Percentiles rank a stretch among this genome's conserved stretches.
phyloP scores from a whole-genome alignment of 2,888 invertebrate genomes.

The Protonemura montana region DNA sequence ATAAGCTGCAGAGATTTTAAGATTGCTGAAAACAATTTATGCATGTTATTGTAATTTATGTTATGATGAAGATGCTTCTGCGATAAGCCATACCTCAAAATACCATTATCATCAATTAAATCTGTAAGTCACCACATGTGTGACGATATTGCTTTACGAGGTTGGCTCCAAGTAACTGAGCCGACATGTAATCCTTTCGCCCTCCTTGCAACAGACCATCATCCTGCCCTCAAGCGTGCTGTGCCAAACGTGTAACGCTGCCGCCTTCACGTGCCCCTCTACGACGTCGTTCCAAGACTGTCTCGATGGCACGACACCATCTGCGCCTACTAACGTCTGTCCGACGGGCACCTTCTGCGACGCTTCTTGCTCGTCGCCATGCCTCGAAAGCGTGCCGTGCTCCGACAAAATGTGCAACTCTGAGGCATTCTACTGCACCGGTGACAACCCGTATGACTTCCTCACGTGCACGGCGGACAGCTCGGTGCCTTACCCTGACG shows the following conservation, averaged over 20 bases:
- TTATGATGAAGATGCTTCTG: no score
- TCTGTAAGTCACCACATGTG: no score
- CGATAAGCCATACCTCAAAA: no score
- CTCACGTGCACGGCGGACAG: background rate
- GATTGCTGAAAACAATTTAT: no score
- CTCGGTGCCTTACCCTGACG: background rate
- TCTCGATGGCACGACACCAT: background rate
- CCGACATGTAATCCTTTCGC: no score
- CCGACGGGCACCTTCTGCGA: background rate
- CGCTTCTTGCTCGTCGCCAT: background rate
- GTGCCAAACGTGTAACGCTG: background rate
- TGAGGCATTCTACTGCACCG: background rate
- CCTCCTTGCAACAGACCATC: background rate
- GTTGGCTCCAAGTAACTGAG: no score
- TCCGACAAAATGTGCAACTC: background rate
- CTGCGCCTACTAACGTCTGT: background rate
- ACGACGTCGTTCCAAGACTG: slow-evolving; percentile 21
- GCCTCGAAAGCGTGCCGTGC: background rate
- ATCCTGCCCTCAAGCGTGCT: background rate
- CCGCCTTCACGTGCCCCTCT: background rate
- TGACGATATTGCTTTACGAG: no score
- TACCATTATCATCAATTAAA: no score
- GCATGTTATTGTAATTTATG: no score
- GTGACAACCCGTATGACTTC: background rate
- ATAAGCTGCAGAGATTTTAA: no score